A percentile compares a stretch with the other conserved stretches of the same genome.
Conservation (phyloP, 2,888 invertebrate genomes). For the Flabesymbios commensalis region DNA sequence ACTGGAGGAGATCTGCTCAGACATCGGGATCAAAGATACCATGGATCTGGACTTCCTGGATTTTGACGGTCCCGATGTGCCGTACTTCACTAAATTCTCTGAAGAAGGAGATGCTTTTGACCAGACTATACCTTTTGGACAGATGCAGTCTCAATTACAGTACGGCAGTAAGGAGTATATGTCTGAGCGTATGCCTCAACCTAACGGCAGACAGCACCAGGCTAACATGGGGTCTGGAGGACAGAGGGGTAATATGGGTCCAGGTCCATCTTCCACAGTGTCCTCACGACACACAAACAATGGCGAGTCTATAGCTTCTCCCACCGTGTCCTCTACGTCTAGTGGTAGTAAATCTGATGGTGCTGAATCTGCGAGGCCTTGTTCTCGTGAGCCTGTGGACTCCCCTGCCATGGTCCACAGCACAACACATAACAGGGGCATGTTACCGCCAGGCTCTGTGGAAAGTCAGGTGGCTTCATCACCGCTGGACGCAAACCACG, state of each 20-base stretch:
- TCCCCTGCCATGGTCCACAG: conserved; percentile 13
- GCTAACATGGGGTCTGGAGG: neutral
- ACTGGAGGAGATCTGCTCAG: conserved; percentile 58
- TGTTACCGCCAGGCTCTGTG: neutral
- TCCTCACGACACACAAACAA: neutral
- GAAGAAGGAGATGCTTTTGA: conserved; percentile 21
- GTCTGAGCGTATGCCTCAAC: neutral
- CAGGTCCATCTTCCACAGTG: neutral
- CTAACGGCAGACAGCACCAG: neutral
- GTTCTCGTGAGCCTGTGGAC: neutral
- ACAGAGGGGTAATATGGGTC: neutral
- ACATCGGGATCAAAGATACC: conserved; percentile 60
- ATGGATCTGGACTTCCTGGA: conserved; percentile 60
- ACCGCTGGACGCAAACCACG: neutral
- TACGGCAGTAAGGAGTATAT: neutral
- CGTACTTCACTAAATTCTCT: neutral
- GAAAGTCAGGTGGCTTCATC: conserved; percentile 7
- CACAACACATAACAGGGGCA: conserved; percentile 9
- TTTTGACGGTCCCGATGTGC: conserved; percentile 21
- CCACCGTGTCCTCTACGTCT: conserved; percentile 23
- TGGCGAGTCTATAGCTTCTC: conserved; percentile 14
- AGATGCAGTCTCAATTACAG: conserved; percentile 11
- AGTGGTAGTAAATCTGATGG: conserved; percentile 4
- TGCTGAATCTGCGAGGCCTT: neutral
- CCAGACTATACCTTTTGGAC: conserved; percentile 29